phyloP scores from a whole-genome alignment of 2,888 invertebrate genomes.

The Tinea trinotella region DNA sequence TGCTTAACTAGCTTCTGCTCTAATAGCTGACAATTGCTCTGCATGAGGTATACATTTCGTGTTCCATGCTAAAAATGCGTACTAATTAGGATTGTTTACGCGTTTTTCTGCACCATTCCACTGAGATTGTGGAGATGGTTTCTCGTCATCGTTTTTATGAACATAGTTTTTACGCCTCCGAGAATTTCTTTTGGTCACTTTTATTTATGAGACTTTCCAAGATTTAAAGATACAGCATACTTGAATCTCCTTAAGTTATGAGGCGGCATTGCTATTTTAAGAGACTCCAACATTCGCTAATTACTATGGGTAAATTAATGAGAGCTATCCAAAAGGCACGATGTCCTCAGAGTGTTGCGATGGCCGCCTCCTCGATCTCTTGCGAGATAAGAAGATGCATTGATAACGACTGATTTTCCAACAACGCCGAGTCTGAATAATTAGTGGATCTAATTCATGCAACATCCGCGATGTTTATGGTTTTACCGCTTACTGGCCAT shows the following conservation, averaged over 20 bases:
- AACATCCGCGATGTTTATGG: conserved; percentile 12
- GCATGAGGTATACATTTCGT: background rate
- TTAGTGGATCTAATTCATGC: conserved; percentile 17
- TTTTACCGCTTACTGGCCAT: background rate
- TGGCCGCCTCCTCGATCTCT: background rate
- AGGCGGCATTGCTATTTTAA: background rate
- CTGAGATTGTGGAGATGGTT: background rate
- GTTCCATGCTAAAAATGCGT: background rate
- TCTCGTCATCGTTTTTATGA: background rate
- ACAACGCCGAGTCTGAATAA: conserved; percentile 13
- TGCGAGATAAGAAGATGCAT: conserved; percentile 5
- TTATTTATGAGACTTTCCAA: background rate
- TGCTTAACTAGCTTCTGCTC: background rate
- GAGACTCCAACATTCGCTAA: background rate
- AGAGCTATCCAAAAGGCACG: background rate
- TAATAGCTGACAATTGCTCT: background rate
- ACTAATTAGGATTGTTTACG: background rate
- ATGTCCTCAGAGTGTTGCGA: background rate
- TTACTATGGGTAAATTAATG: conserved; percentile 1
- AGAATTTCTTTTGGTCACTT: background rate
- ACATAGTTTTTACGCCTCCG: background rate
- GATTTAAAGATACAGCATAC: background rate
- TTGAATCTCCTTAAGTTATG: background rate
- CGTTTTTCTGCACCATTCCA: background rate
- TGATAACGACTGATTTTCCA: conserved; percentile 1